Evolutionary conservation across 1,140 invertebrate genomes (phyloP).

Genomic region (Pollicipes pollicipes): DNA sequence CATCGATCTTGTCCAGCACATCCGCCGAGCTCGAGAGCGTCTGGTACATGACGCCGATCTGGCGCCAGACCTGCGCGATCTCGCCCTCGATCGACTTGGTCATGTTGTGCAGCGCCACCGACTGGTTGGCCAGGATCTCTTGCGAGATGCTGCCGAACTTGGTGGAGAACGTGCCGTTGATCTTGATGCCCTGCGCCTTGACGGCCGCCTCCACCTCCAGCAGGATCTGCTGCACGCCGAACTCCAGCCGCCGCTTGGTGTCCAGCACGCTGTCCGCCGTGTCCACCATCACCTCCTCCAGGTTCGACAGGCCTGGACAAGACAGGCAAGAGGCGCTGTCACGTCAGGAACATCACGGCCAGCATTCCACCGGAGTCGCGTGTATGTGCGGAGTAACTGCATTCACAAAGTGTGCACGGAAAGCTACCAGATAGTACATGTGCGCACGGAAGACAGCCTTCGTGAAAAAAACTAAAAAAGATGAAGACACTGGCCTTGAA

Average conservation of each 20-base stretch:
- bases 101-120: constrained; percentile 48
- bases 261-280: constrained; percentile 68
- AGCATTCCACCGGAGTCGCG: background rate
- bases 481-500: too few relatives aligned
- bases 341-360: background rate
- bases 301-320: constrained; percentile 40
- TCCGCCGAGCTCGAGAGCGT: constrained; percentile 56
- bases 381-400: too few relatives aligned
- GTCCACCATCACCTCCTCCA: constrained; percentile 59
- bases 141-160: constrained; percentile 50
- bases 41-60: constrained; percentile 72
- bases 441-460: too few relatives aligned
- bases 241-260: constrained; percentile 63
- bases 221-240: constrained; percentile 65
- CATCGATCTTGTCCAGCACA: constrained; percentile 50
- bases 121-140: constrained; percentile 52
- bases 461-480: too few relatives aligned
- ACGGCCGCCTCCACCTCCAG: constrained; percentile 39
- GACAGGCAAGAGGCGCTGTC: background rate
- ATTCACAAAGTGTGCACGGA: too few relatives aligned
- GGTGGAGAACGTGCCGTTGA: constrained; percentile 46
- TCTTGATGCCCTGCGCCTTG: constrained; percentile 40
- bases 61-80: constrained; percentile 66
- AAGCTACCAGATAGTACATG: too few relatives aligned
- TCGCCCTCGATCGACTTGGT: constrained; percentile 58